Percentiles rank a stretch among this genome's conserved stretches.
These are phyloP conservation scores for Rana temporaria DNA, from an alignment of 2,113 vertebrate genomes.

Conservation along the genomic window DNA sequence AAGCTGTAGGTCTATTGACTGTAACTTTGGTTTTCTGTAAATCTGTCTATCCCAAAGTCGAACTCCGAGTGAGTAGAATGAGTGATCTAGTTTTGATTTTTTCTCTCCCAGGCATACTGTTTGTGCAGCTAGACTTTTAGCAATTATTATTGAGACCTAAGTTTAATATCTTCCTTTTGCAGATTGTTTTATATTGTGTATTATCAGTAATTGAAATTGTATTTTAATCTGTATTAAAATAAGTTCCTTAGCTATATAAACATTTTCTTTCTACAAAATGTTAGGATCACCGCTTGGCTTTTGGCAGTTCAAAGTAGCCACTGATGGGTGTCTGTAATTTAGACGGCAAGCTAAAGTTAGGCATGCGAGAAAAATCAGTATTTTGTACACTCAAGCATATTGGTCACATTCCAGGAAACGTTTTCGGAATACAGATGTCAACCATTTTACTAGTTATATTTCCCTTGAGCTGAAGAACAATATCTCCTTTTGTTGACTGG, in stretches of 20 bases:
- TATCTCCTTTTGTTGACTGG: conserved; percentile 72
- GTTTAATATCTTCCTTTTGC: no score
- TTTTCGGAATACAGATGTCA: conserved; percentile 70
- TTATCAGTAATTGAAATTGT: no score
- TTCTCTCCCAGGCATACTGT: no score
- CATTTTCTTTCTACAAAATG: background rate
- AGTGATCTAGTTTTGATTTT: no score
- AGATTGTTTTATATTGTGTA: no score
- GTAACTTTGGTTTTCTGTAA: no score
- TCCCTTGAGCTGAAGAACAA: conserved; percentile 68
- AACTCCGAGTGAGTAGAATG: no score
- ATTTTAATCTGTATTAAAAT: no score
- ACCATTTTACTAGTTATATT: conserved; percentile 71
- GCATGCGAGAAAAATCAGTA: conserved; percentile 53
- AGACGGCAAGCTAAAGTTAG: conserved; percentile 40
- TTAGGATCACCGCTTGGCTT: background rate
- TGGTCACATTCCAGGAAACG: conserved; percentile 61
- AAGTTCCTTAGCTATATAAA: background rate
- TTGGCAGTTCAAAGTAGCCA: background rate
- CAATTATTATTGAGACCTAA: no score
- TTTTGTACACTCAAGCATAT: conserved; percentile 29
- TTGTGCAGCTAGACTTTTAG: no score
- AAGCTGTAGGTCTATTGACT: background rate
- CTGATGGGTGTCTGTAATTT: background rate
- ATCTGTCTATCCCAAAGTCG: background rate